Evolutionary conservation across 1,140 invertebrate species (phyloP).

Genomic region (Heliconius himera): DNA sequence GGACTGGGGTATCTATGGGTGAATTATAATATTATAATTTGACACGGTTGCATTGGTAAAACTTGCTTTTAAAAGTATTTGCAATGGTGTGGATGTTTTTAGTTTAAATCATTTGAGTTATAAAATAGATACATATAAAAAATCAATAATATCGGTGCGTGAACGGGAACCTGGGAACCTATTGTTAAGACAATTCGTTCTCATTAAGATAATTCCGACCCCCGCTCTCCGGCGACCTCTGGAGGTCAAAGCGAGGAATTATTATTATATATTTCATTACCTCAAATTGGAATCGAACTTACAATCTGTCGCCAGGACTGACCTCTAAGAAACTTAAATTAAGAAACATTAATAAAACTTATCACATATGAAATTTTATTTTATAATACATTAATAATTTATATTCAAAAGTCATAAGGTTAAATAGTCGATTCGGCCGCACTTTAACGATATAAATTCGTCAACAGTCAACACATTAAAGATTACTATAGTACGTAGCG

Average conservation of each 20-base stretch:
- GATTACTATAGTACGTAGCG: not conserved
- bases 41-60: not conserved
- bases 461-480: conserved; percentile 3
- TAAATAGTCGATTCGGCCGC: not conserved
- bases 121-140: not conserved
- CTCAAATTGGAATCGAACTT: no score
- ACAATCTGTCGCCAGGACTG: no score
- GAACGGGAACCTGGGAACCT: no score
- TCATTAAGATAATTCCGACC: no score
- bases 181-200: no score
- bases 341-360: not conserved
- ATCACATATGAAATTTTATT: not conserved
- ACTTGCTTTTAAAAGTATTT: not conserved
- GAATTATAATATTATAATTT: not conserved
- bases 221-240: no score
- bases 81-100: not conserved
- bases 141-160: no score
- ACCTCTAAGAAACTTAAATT: not conserved
- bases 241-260: no score
- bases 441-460: not conserved
- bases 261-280: no score
- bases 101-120: not conserved
- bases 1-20: not conserved
- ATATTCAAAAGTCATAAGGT: not conserved
- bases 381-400: not conserved